phyloP scores from a whole-genome alignment of 2,113 vertebrate species.

The Mesembrinibis cayennensis region DNA sequence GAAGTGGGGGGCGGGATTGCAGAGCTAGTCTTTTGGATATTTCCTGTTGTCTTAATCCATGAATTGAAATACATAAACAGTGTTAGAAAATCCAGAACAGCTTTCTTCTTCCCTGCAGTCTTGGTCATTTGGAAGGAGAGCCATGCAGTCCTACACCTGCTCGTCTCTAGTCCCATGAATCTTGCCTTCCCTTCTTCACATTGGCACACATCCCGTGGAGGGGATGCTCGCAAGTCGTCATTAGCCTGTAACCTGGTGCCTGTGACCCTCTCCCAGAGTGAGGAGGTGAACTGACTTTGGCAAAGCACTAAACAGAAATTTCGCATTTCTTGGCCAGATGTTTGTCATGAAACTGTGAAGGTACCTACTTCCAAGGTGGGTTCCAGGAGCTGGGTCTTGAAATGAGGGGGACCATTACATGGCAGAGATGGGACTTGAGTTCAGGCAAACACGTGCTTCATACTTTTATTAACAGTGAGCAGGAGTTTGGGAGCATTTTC shows the following conservation, averaged over 20 bases:
- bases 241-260: neutral
- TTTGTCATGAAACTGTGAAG: neutral
- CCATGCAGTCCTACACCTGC: neutral
- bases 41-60: neutral
- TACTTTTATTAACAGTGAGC: neutral
- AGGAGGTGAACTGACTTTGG: neutral
- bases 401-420: neutral
- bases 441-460: neutral
- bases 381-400: neutral
- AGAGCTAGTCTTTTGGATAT: neutral
- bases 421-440: neutral
- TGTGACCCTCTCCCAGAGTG: neutral
- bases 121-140: neutral
- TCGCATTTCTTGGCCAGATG: neutral
- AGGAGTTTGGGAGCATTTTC: neutral
- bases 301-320: neutral
- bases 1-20: neutral
- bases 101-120: neutral
- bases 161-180: neutral
- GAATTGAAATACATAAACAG: neutral
- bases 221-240: no score
- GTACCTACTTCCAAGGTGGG: neutral
- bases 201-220: neutral
- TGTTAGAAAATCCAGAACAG: neutral
- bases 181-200: neutral